Base-by-base conservation (phyloP, 2,888 invertebrate genomes). In the Drosophila greeni region DNA sequence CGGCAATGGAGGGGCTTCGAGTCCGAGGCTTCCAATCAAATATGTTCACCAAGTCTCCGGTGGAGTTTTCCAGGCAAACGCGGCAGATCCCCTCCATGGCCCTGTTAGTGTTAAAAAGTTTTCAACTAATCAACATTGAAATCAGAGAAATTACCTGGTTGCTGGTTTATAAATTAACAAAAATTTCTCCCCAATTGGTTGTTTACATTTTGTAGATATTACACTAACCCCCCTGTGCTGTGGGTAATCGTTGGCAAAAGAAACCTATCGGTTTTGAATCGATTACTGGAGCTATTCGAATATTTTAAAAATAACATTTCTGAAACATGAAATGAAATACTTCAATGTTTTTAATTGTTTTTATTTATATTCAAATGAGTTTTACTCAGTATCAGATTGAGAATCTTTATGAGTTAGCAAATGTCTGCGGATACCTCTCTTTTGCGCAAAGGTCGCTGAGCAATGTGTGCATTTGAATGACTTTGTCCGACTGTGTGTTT, bases 31-130 rank as follows among this genome's bases (percentile, higher is more conserved):
- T 29, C 2, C 9, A 9, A 9, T 26, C 31, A 9, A 42, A 53
- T 6, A 53, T 53, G 23, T 53, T 53, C 2, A 42, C 5, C 12
- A 53, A 29, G 2, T 23, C 23, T 16, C 43, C 31, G 45, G 45
- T 31, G n/a, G n/a, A 11, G n/a, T 12, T 52, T 8, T n/a, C 31
- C 31, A 53, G 23, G 43, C 53, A 53, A 14, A 53, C 43, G 12
- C 53, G 42, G 23, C 53, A 53, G 3, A 53, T 53, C 4, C 29
- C 16, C 20, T 20, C 43, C 42, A 23, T 43, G n/a, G 8, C 12
- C 29, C 43, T 47, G 29, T 29, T 11, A 11, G 4, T 11, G 29
- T 29, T 29, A 29, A 29, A 11, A 11, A 9, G 29, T 11, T 7
- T 29, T 2, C 9, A 26, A 26, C 9, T 26, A 9, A 9, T 26